phyloP scores from a whole-genome alignment of 2,797 vertebrate genomes.

The Trachurus trachurus region DNA sequence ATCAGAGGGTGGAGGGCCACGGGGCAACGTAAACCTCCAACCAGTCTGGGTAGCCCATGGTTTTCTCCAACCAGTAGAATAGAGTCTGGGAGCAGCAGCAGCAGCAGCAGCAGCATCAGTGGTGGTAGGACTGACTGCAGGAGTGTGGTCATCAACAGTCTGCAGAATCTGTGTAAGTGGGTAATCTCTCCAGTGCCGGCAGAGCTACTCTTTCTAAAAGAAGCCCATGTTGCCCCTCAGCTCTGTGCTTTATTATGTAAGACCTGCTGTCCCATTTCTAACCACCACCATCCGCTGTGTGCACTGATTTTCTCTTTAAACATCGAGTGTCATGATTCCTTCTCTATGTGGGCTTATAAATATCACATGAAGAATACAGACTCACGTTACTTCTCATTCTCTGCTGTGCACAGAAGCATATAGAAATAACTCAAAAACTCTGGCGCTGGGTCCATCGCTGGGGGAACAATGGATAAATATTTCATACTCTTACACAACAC shows the following conservation, averaged over 20 bases:
- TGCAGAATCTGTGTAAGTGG: conserved; percentile 40
- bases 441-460: background rate
- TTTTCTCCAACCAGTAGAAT: background rate
- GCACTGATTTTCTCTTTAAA: conserved; percentile 23
- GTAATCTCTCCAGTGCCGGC: conserved; percentile 51
- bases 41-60: background rate
- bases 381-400: background rate
- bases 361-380: conserved; percentile 21
- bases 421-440: conserved; percentile 11
- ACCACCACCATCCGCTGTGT: conserved; percentile 1
- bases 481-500: conserved; percentile 66
- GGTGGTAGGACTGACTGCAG: background rate
- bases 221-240: conserved; percentile 33
- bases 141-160: background rate
- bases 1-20: background rate
- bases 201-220: conserved; percentile 54
- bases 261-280: conserved; percentile 47
- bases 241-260: conserved; percentile 60
- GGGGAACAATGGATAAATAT: conserved; percentile 56
- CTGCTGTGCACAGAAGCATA: background rate
- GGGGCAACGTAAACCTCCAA: too few species aligned
- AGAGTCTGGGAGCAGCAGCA: background rate
- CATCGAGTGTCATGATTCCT: background rate
- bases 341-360: conserved; percentile 26
- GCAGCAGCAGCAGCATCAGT: background rate